A percentile compares a stretch with the other conserved stretches of the same genome.
Evolutionary conservation across 1,140 invertebrate species (phyloP).

Genomic region (Lineus longissimus): DNA sequence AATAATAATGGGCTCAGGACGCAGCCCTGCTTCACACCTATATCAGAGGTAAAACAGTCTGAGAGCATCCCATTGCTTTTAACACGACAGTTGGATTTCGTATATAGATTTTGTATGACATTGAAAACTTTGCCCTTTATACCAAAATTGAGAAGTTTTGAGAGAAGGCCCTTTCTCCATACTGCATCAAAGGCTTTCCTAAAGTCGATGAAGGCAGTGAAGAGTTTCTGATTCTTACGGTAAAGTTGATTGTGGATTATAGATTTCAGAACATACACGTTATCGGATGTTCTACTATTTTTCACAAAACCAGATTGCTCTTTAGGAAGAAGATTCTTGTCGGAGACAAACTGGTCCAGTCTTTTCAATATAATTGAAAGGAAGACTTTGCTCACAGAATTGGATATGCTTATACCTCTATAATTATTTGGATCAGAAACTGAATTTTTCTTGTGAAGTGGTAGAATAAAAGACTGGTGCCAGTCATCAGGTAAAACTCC

Average conservation of each 20-base stretch:
- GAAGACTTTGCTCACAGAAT: neutral
- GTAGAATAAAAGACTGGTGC: neutral
- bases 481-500: neutral
- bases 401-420: no score
- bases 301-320: neutral
- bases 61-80: neutral
- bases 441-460: neutral
- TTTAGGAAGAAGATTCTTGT: neutral
- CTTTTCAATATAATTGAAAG: neutral
- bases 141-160: neutral
- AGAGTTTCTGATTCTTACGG: constrained; percentile 8
- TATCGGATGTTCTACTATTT: neutral
- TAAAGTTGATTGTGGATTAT: neutral
- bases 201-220: neutral
- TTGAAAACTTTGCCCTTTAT: neutral
- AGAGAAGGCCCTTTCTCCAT: neutral
- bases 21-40: constrained; percentile 8
- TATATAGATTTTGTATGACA: neutral
- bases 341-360: neutral
- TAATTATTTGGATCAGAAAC: neutral
- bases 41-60: neutral
- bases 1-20: neutral
- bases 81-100: neutral
- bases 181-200: constrained; percentile 9
- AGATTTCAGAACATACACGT: neutral